Evolutionary conservation across 2,113 vertebrate species (phyloP).

Genomic region (Pheucticus melanocephalus): DNA sequence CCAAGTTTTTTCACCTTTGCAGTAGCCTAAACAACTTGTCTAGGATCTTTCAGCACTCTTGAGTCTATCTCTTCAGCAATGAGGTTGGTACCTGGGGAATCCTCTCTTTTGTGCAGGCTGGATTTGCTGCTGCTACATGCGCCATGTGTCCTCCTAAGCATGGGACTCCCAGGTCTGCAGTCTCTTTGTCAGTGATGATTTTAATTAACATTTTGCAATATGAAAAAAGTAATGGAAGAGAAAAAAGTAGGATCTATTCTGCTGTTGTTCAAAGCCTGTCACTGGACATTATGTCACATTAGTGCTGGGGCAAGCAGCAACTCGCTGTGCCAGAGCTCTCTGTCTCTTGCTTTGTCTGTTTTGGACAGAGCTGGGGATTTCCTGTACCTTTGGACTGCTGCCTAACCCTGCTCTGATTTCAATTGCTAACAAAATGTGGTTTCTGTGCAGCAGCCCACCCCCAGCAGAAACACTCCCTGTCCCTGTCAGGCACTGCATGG

Average conservation of each 20-base stretch:
- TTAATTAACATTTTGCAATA: not conserved
- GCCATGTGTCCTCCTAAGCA: fast-evolving
- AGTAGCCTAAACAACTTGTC: not conserved
- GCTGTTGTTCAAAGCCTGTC: conserved; percentile 5
- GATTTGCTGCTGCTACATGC: not conserved
- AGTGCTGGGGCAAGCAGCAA: conserved; percentile 11
- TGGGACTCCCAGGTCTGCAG: not conserved
- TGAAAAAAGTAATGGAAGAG: not conserved
- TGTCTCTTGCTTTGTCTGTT: conserved; percentile 31
- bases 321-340: not conserved
- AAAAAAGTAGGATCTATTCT: not conserved
- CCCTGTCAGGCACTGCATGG: not conserved
- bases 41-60: not conserved
- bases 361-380: conserved; percentile 27
- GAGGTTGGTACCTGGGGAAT: not conserved
- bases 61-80: not conserved
- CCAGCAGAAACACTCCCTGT: not conserved
- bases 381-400: conserved; percentile 27
- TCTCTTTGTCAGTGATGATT: not conserved
- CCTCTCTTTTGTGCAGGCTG: not conserved
- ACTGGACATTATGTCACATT: conserved; percentile 32
- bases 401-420: conserved; percentile 8
- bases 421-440: not conserved
- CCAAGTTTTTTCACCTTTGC: not conserved
- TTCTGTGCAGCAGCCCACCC: not conserved